Base-by-base conservation (phyloP, 2,888 invertebrate genomes). In the Meganola albula region DNA sequence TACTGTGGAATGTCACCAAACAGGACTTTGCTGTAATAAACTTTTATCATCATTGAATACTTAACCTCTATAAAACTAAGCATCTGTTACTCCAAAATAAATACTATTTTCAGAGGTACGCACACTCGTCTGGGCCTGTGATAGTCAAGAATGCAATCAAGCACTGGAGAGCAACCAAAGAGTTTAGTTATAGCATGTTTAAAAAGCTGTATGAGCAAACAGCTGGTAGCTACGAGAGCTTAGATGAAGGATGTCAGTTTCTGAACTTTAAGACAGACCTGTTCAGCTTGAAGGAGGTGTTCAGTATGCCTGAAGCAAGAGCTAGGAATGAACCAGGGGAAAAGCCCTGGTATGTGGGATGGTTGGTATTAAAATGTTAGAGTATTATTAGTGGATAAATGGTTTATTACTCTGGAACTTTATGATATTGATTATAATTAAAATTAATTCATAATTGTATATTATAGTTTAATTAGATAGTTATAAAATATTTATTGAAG, bases 301-400 rank as follows among this genome's bases (percentile, higher is more conserved):
- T 96, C 61, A 82, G 87, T 39, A 94, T 94, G 93, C 88, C 91
- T 4, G 74, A 88, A 25, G 87, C 86, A 30, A 88, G 93, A 59
- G 90, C 91, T 3, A 77, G 69, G 13, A 89, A 91, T 73, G 78
- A 87, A 20, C 83, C 83, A 8, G 89, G 90, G 1, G 86, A 91
- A 53, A 79, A 88, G 32, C 90, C 94, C 1, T 96, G 96, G 96
- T 96, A 96, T 83, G 92, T 96, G 25, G 96, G 96, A 49, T 96
- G 96, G 95, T 93, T 82, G 87, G 90, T 84, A 37, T 27, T 24
- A 24, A 24, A n/a, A 25, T 13, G 10, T 18, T 4, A n/a, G 5
- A n/a, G 4, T 10, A 14, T 1, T 18, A 12, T 11, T 27, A n/a
- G n/a, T n/a, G n/a, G n/a, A n/a, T n/a, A n/a, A n/a, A n/a, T n/a